Percentiles rank a stretch among this genome's conserved stretches.
Conservation (phyloP, 2,797 vertebrate species). For the Pteropus rufus region DNA sequence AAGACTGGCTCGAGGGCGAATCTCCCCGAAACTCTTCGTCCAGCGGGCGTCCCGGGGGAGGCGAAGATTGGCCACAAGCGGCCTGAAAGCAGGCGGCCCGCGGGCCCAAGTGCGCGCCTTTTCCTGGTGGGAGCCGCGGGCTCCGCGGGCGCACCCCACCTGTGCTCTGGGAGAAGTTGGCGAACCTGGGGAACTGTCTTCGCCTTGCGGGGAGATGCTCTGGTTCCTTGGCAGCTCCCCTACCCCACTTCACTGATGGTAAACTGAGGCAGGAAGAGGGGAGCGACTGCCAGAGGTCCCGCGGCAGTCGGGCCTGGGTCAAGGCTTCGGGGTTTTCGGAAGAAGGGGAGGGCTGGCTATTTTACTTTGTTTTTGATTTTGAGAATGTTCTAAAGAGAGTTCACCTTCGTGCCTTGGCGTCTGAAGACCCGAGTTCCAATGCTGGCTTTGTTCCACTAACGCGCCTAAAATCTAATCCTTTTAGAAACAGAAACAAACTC, state of each 20-base stretch:
- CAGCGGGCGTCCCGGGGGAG: background rate
- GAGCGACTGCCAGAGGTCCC: background rate
- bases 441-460: background rate
- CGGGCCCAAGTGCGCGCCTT: background rate
- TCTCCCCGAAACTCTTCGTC: too few relatives aligned
- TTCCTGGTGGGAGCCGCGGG: background rate
- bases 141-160: too few relatives aligned
- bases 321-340: background rate
- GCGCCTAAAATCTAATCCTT: background rate
- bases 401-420: background rate
- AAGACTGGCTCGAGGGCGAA: accelerated
- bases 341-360: background rate
- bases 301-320: background rate
- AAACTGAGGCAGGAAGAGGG: background rate
- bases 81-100: background rate
- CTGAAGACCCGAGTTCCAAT: background rate
- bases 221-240: background rate
- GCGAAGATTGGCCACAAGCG: background rate
- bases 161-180: background rate
- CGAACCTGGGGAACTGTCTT: background rate
- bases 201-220: background rate
- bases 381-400: background rate
- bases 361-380: background rate
- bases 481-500: background rate
- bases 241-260: background rate